Conservation (phyloP, 2,113 vertebrate genomes). For the Microcebus tavaratra region DNA sequence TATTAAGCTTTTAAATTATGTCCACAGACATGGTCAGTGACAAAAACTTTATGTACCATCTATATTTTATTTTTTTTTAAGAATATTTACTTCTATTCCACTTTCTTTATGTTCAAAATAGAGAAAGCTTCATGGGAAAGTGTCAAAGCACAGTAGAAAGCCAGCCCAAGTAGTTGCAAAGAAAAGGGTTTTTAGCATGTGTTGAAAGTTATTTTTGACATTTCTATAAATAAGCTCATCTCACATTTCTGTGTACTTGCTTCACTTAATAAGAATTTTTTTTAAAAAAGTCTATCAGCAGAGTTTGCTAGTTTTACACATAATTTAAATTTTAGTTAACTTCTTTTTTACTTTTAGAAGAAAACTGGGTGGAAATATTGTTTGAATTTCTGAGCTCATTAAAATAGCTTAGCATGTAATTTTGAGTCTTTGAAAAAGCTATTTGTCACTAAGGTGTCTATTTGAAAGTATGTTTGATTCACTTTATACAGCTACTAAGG, state of each 20-base stretch:
- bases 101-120: slow-evolving; percentile 48
- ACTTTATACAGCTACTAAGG: background rate
- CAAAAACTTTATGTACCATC: background rate
- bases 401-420: slow-evolving; percentile 21
- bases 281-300: background rate
- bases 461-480: slow-evolving; percentile 36
- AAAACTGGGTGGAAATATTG: slow-evolving; percentile 30
- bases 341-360: background rate
- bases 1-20: slow-evolving; percentile 41
- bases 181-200: slow-evolving; percentile 17
- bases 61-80: background rate
- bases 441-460: background rate
- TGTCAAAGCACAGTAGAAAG: slow-evolving; percentile 59
- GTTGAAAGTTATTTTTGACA: slow-evolving; percentile 64
- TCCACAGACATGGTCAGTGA: background rate
- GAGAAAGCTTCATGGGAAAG: slow-evolving; percentile 42
- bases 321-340: background rate
- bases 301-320: slow-evolving; percentile 1
- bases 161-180: background rate
- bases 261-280: slow-evolving; percentile 54
- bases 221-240: slow-evolving; percentile 62
- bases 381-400: slow-evolving; percentile 51
- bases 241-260: slow-evolving; percentile 22
- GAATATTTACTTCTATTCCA: slow-evolving; percentile 7
- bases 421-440: slow-evolving; percentile 9